Conservation (phyloP, 2,113 vertebrate species). For the Edolisoma coerulescens region DNA sequence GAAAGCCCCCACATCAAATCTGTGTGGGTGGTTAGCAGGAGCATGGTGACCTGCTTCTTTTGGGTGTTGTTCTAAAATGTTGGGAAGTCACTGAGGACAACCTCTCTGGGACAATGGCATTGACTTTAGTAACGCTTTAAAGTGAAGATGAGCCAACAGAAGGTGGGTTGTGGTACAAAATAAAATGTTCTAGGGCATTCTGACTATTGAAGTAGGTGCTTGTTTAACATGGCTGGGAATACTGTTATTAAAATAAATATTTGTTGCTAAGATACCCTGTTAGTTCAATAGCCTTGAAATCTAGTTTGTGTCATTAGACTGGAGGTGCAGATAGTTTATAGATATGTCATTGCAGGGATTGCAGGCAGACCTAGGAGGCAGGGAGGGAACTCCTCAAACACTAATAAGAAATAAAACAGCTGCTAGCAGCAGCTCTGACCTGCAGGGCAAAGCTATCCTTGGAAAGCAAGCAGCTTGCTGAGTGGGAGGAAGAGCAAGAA, state of each 20-base stretch:
- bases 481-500: neutral
- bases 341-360: neutral
- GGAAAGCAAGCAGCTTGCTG: neutral
- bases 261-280: slow-evolving; percentile 56
- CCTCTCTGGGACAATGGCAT: neutral
- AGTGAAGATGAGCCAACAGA: neutral
- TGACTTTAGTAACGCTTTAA: neutral
- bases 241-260: slow-evolving; percentile 47
- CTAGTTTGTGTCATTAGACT: slow-evolving; percentile 10
- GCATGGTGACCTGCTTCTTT: neutral
- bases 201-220: neutral
- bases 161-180: neutral
- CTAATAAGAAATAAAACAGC: neutral
- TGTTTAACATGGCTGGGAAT: slow-evolving; percentile 36
- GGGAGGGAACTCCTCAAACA: slow-evolving; percentile 10
- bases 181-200: neutral
- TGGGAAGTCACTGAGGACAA: neutral
- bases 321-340: slow-evolving; percentile 13
- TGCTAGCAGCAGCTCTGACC: neutral
- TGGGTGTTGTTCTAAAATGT: neutral
- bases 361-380: slow-evolving; percentile 13
- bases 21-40: neutral
- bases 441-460: neutral
- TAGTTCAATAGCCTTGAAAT: slow-evolving; percentile 30
- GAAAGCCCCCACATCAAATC: neutral